These are phyloP conservation scores for Artibeus lituratus DNA, from an alignment of 2,797 vertebrate species.

Conservation along the genomic window DNA sequence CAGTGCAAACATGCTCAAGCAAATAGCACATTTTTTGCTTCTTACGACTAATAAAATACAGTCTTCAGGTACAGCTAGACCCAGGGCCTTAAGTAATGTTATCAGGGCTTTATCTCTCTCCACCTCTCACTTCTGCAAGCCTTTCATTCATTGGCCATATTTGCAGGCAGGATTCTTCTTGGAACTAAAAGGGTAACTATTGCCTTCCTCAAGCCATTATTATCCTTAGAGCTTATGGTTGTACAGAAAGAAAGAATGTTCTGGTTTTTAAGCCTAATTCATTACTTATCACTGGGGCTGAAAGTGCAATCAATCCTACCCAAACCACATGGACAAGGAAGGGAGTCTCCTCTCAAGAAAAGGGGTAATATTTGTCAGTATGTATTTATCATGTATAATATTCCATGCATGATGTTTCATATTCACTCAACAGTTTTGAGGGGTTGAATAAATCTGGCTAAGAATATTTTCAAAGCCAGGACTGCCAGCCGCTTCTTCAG, in stretches of 20 bases:
- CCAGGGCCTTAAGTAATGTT: neutral
- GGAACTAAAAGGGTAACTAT: neutral
- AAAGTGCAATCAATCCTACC: neutral
- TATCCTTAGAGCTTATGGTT: neutral
- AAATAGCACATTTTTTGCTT: neutral
- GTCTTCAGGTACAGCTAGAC: neutral
- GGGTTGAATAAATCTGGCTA: neutral
- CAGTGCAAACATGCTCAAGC: neutral
- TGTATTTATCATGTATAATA: neutral
- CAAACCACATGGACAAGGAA: neutral
- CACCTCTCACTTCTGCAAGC: neutral
- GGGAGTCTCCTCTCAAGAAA: neutral
- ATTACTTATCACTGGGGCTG: neutral
- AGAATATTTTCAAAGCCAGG: neutral
- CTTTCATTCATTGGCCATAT: slow-evolving; percentile 19
- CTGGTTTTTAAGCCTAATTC: neutral
- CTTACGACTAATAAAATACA: neutral
- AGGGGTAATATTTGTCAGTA: neutral
- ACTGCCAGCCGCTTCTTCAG: neutral
- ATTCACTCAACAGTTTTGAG: neutral
- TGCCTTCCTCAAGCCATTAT: neutral
- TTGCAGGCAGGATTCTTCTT: neutral
- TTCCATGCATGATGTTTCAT: neutral
- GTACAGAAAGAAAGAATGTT: neutral
- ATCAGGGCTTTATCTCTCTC: neutral